Percentiles rank a stretch among this genome's conserved stretches.
Conservation (phyloP, 2,797 vertebrate species). For the Gymnoscopelus microlampas region DNA sequence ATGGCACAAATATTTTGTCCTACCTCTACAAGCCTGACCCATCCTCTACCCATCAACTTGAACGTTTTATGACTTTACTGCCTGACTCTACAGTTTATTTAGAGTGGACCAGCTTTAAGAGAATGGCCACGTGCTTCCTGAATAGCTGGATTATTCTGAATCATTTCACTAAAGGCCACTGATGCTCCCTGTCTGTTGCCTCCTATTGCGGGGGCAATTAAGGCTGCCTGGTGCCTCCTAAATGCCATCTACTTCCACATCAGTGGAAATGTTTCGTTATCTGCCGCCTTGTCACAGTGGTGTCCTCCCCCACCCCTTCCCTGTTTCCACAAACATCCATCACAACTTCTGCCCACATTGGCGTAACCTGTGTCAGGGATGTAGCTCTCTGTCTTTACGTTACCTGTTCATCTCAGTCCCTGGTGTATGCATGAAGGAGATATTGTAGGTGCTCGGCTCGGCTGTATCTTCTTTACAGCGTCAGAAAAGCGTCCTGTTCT, state of each 20-base stretch:
- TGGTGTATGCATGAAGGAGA: background rate
- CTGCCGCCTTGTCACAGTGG: conserved; percentile 55
- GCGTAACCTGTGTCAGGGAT: conserved; percentile 6
- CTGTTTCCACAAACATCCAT: conserved; percentile 24
- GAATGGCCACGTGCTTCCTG: conserved; percentile 65
- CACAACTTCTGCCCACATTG: conserved; percentile 12
- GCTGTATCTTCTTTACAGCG: background rate
- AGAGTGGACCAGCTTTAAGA: conserved; percentile 28
- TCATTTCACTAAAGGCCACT: conserved; percentile 84
- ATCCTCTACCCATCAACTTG: conserved; percentile 40
- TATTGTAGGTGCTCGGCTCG: background rate
- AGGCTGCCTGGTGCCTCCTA: conserved; percentile 63
- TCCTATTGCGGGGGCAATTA: conserved; percentile 68
- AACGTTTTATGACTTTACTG: conserved; percentile 75
- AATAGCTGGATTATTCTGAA: conserved; percentile 81
- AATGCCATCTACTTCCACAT: conserved; percentile 74
- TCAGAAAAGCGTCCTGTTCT: background rate
- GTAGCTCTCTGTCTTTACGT: background rate
- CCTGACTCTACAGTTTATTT: conserved; percentile 57
- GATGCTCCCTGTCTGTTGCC: conserved; percentile 71
- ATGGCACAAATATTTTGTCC: conserved; percentile 45
- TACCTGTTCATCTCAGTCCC: background rate
- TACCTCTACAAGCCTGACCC: conserved; percentile 27
- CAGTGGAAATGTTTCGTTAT: conserved; percentile 62
- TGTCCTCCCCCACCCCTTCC: conserved; percentile 58